Evolutionary conservation across 2,797 vertebrate species (phyloP), one percentile per base, ranked within the genome.

Genomic region (Eurystomus glaucurus): DNA sequence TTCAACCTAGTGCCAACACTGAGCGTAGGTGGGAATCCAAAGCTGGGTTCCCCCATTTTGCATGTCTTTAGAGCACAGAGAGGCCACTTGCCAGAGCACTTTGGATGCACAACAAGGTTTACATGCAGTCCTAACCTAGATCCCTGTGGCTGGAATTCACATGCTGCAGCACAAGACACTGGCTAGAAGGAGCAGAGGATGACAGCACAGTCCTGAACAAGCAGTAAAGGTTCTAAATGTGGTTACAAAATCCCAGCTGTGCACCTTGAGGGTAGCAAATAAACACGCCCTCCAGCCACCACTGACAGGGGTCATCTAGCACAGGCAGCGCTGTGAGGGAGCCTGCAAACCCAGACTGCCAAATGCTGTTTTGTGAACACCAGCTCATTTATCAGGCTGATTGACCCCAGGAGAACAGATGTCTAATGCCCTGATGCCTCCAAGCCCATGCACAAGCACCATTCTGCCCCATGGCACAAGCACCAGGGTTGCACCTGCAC

Each of bases 11-110:
- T 65, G 29, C 19, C 48, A 23, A 52, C 48, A 41, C 19, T 11
- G 22, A 52, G 16, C 1, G 0, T 23, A 26, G 0, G 4, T 0
- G 4, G 39, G n/a, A 75, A 95, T 61, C 5, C 55, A 69, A 68
- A 86, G 33, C 10, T 37, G 45, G 8, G 71, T 64, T 93, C 81
- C 41, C 26, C n/a, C 16, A 23, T 35, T 31, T 43, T 57, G 55
- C 45, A 28, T 4, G 14, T 81, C 18, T 12, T 41, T 2, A 26
- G 48, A 92, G 77, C 33, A 45, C 29, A 52, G 31, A 33, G 23
- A 85, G 23, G 33, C 41, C 0, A 1, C 46, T 48, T 52, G 66
- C 43, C 58, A 61, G 19, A 69, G 41, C 1, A 0, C 5, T n/a
- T 92, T 15, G 0, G 0, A 29, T 5, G 22, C 70, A 89, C 16